Conservation (phyloP, 2,888 invertebrate species). For the Buathra laborator region DNA sequence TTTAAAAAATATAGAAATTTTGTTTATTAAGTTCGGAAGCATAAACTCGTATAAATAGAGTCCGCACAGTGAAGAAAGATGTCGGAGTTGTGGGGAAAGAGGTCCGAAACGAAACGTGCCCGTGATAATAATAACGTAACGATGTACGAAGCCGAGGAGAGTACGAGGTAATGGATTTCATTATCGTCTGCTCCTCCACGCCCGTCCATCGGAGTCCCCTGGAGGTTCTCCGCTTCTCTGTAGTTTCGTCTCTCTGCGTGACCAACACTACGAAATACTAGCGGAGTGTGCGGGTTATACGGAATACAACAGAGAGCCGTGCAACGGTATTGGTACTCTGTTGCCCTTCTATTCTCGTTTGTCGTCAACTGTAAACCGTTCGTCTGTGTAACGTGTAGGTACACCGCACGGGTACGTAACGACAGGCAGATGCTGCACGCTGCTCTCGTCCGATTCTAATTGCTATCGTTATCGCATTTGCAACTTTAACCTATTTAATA, state of each 20-base stretch:
- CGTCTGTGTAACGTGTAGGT: conserved; percentile 19
- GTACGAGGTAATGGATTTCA: conserved; percentile 77
- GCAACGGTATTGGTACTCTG: conserved; percentile 40
- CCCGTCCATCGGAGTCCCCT: conserved; percentile 57
- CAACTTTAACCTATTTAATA: conserved; percentile 82
- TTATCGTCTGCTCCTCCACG: conserved; percentile 71
- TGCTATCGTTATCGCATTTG: conserved; percentile 81
- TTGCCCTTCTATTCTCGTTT: conserved; percentile 35
- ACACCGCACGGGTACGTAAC: conserved; percentile 57
- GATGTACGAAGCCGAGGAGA: conserved; percentile 23
- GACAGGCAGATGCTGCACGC: conserved; percentile 70
- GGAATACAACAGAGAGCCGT: conserved; percentile 52
- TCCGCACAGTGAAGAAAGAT: neutral
- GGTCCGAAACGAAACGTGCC: conserved; percentile 32
- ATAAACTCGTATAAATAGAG: conserved; percentile 2
- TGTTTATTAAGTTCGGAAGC: neutral
- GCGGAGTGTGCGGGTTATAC: neutral
- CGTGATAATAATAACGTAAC: conserved; percentile 53
- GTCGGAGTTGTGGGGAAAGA: conserved; percentile 1
- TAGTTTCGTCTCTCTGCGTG: conserved; percentile 12
- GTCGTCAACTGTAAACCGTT: conserved; percentile 19
- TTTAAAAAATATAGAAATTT: neutral
- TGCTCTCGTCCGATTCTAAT: conserved; percentile 74
- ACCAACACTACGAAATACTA: conserved; percentile 7
- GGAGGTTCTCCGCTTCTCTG: conserved; percentile 35